phyloP scores from a whole-genome alignment of 2,888 invertebrate genomes.

The Hermaeophaga mercurialis region DNA sequence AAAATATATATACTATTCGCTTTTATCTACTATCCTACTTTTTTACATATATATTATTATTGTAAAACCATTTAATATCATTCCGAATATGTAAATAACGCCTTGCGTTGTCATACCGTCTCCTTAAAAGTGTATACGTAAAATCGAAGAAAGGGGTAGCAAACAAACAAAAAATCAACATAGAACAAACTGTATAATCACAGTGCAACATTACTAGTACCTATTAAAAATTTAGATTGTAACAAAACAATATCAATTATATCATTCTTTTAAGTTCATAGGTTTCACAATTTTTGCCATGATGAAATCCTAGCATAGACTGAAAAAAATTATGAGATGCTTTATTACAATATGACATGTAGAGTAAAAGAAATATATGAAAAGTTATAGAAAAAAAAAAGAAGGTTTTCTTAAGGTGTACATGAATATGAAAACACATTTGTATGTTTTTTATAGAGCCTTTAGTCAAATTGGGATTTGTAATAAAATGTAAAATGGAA shows the following conservation, averaged over 20 bases:
- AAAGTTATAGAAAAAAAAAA: constrained; percentile 33
- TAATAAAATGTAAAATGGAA: no score
- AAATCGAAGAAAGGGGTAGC: constrained; percentile 11
- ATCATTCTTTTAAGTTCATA: constrained; percentile 46
- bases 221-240: constrained; percentile 40
- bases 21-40: no score
- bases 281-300: constrained; percentile 57
- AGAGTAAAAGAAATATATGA: constrained; percentile 42
- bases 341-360: constrained; percentile 51
- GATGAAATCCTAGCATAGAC: constrained; percentile 58
- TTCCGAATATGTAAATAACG: no score
- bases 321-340: constrained; percentile 51
- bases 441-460: no score
- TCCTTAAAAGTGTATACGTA: constrained; percentile 5
- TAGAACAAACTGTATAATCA: constrained; percentile 25
- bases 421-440: no score
- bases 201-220: constrained; percentile 41
- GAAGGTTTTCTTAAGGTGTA: constrained; percentile 17
- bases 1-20: no score
- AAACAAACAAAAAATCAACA: constrained; percentile 3
- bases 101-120: not conserved
- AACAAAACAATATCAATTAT: constrained; percentile 51
- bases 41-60: no score
- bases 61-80: no score
- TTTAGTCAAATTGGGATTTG: no score